Conservation (phyloP, 2,797 vertebrate genomes). For the Gila robusta region DNA sequence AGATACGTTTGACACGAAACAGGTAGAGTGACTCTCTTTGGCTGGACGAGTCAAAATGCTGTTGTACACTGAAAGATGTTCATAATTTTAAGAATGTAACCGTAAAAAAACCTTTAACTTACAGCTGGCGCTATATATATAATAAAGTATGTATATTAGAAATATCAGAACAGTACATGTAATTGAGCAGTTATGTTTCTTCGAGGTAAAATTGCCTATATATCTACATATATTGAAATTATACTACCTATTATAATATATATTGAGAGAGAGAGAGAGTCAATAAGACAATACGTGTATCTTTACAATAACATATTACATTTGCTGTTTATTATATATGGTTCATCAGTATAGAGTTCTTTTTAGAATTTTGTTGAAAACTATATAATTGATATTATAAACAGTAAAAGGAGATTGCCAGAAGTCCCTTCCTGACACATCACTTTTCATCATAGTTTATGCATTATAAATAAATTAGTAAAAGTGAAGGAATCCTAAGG, state of each 20-base stretch:
- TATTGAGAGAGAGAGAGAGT: neutral
- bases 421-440: neutral
- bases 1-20: constrained; percentile 4
- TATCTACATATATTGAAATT: too few species aligned
- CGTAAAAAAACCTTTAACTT: neutral
- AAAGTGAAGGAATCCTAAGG: neutral
- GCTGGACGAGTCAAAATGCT: neutral
- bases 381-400: neutral
- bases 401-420: neutral
- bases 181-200: neutral
- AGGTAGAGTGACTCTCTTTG: constrained; percentile 15
- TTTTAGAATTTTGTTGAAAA: neutral
- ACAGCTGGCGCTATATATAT: neutral
- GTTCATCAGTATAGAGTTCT: too few species aligned
- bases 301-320: neutral
- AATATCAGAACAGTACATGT: neutral
- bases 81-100: neutral
- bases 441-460: neutral
- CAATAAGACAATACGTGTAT: neutral
- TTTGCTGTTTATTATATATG: neutral
- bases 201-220: neutral
- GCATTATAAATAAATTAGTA: neutral
- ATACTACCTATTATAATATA: too few species aligned
- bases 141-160: neutral
- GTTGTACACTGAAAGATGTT: too few species aligned